phyloP scores from a whole-genome alignment of 2,797 vertebrate genomes.

The Syndactyla subalaris region DNA sequence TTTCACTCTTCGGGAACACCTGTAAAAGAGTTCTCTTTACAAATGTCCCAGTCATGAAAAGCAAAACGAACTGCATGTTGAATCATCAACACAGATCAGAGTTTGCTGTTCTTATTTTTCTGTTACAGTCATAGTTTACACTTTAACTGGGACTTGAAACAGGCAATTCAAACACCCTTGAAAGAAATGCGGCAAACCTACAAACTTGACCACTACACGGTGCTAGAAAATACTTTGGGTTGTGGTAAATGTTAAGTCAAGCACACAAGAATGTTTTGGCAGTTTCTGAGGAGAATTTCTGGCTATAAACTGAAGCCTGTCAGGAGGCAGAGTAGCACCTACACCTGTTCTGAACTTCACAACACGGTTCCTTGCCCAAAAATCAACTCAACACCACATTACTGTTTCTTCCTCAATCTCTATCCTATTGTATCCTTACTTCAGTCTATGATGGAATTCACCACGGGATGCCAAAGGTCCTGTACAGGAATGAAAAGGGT shows the following conservation, averaged over 20 bases:
- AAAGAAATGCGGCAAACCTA: not conserved
- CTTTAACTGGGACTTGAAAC: not conserved
- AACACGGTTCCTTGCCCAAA: not conserved
- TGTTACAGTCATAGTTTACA: not conserved
- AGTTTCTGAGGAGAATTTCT: not conserved
- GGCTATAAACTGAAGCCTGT: not conserved
- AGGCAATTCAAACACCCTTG: not conserved
- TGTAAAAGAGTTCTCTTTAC: not conserved
- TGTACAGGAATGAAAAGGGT: rapidly evolving
- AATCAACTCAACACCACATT: not conserved
- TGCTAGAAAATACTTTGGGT: not conserved
- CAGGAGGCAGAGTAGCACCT: not conserved
- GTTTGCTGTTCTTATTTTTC: not conserved
- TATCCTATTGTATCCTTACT: not conserved
- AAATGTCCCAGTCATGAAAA: not conserved
- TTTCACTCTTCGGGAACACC: not conserved
- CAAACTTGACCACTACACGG: not conserved
- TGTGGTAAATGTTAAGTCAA: not conserved
- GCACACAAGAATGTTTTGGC: not conserved
- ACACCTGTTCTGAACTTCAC: not conserved
- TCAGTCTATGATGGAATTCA: not conserved
- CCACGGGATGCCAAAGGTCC: not conserved
- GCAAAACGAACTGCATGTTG: not conserved
- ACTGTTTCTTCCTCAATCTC: not conserved
- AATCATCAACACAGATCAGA: not conserved